Evolutionary conservation across 1,140 invertebrate genomes (phyloP), one percentile per base, ranked within the genome.

Genomic region (Scaptomyza pallida): DNA sequence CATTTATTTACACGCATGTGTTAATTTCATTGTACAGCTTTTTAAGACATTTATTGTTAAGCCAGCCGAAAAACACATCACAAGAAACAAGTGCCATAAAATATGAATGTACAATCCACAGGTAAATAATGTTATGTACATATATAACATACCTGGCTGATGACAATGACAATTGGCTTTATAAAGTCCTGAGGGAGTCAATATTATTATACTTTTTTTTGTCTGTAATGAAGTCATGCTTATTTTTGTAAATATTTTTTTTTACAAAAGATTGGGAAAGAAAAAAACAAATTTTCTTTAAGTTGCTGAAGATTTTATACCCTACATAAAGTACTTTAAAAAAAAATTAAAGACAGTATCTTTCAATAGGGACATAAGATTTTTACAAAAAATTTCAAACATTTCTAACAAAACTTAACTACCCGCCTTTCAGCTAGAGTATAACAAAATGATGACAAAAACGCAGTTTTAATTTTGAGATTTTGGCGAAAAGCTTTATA

Each of bases 1-100:
- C 68, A 81, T 67, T 80, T 80, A 81, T 81, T 80, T 57, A 80
- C 68, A 81, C 43, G 43, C 69, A 60, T 69, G 48, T 80, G 76
- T 69, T 68, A 62, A 61, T 79, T 68, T 72, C 75, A 71, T 67
- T 79, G 50, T 62, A 70, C 61, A 79, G 73, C 73, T 72, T 67
- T 30, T 63, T 44, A 77, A 68, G 63, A 77, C 61, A 55, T 72
- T 79, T 75, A 50, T 56, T n/a, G 59, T 71, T 50, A 30, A 73
- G 56, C 48, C 45, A 55, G 23, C 55, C 62, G 19, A 40, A 33
- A 41, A 55, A 5, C 23, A 26, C n/a, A n/a, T n/a, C n/a, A n/a
- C 60, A 52, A 63, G 30, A 68, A 72, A 61, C 54, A 61, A 72
- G 51, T 74, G 71, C 15, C 26, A 30, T 15, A 37, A 44, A 35